Evolutionary conservation across 2,888 invertebrate species (phyloP).

Genomic region (Harpalus rubripes): DNA sequence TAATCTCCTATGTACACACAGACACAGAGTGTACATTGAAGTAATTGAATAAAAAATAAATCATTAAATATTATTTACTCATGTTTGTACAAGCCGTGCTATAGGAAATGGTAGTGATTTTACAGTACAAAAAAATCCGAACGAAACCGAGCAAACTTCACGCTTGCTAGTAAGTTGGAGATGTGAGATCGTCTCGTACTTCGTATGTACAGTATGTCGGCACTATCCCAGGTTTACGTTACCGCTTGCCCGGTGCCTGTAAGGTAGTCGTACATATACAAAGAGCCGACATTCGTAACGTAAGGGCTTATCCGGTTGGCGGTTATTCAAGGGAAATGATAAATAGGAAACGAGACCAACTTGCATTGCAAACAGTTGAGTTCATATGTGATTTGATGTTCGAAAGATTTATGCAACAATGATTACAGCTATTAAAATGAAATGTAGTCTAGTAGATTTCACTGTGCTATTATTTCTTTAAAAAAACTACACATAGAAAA

Average conservation of each 20-base stretch:
- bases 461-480: too few relatives aligned
- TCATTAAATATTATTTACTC: too few relatives aligned
- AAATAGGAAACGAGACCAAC: slow-evolving; percentile 1
- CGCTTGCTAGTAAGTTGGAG: background rate
- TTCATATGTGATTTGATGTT: background rate
- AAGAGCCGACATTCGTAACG: slow-evolving; percentile 33
- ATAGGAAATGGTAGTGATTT: background rate
- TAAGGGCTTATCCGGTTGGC: slow-evolving; percentile 1
- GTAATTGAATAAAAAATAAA: too few relatives aligned
- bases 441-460: too few relatives aligned
- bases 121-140: background rate
- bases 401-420: background rate
- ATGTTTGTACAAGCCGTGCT: too few relatives aligned
- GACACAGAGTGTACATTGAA: too few relatives aligned
- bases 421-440: background rate
- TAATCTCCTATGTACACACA: too few relatives aligned
- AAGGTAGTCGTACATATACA: slow-evolving; percentile 1
- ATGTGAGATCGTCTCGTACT: background rate
- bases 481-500: too few relatives aligned
- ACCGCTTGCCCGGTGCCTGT: background rate
- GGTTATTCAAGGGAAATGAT: slow-evolving; percentile 27
- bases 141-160: background rate
- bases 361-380: slow-evolving; percentile 1
- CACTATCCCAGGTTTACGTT: slow-evolving; percentile 24
- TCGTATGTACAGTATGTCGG: slow-evolving; percentile 17